These are phyloP conservation scores for Anseranas semipalmata DNA, from an alignment of 2,113 vertebrate genomes.

Conservation along the genomic window DNA sequence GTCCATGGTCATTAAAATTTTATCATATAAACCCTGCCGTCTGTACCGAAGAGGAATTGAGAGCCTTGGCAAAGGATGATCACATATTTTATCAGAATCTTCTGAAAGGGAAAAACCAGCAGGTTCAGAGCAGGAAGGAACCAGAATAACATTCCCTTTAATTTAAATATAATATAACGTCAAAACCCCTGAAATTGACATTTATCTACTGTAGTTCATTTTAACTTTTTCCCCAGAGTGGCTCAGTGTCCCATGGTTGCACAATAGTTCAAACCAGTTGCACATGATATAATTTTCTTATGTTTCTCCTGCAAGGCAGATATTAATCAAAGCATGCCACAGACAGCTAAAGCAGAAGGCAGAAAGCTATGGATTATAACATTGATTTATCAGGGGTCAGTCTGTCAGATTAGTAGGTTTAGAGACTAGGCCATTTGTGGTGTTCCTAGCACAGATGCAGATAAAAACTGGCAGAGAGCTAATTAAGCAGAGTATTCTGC, in stretches of 20 bases:
- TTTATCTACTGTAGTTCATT: constrained; percentile 74
- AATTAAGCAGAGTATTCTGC: constrained; percentile 15
- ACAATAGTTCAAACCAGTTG: constrained; percentile 68
- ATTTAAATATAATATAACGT: constrained; percentile 76
- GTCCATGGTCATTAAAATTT: constrained; percentile 79
- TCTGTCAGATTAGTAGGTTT: constrained; percentile 56
- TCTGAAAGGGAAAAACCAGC: constrained; percentile 51
- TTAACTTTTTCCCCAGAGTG: constrained; percentile 65
- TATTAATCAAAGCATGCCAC: constrained; percentile 71
- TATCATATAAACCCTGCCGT: constrained; percentile 74
- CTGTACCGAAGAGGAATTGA: constrained; percentile 70
- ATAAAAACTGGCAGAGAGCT: constrained; percentile 13
- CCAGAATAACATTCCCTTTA: constrained; percentile 66
- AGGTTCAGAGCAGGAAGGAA: constrained; percentile 1
- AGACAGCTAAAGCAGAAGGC: constrained; percentile 54
- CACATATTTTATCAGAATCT: constrained; percentile 76
- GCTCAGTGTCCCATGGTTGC: constrained; percentile 65
- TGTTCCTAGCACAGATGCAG: not conserved
- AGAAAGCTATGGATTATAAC: constrained; percentile 58
- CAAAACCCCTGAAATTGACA: constrained; percentile 63
- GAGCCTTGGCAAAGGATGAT: constrained; percentile 69
- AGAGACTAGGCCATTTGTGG: not conserved
- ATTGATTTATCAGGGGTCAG: constrained; percentile 69
- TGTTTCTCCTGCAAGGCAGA: constrained; percentile 63
- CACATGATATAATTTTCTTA: constrained; percentile 64